Percentiles rank a stretch among this genome's conserved stretches.
These are phyloP conservation scores for Ceriagrion tenellum DNA, from an alignment of 2,888 invertebrate genomes.

Conservation along the genomic window DNA sequence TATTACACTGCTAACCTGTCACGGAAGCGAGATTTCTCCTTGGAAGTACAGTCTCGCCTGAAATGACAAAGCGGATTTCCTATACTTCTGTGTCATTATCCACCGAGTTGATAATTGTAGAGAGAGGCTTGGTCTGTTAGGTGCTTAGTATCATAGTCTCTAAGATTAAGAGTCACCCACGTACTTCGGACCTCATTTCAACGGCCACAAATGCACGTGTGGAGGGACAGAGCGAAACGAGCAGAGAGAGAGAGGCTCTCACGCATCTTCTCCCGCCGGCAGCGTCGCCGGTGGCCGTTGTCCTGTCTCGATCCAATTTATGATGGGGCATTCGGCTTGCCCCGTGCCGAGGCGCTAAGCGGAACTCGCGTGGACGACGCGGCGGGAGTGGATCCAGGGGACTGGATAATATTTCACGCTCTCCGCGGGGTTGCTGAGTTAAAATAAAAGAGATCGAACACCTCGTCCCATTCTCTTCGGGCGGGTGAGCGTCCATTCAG, in stretches of 20 bases:
- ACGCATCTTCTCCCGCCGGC: not conserved
- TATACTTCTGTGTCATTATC: no score
- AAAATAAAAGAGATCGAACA: not conserved
- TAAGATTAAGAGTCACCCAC: no score
- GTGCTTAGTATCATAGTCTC: no score
- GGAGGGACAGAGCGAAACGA: not conserved
- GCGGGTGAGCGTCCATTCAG: not conserved
- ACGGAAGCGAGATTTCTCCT: no score
- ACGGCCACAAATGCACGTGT: not conserved
- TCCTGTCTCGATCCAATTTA: not conserved
- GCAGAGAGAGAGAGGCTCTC: not conserved
- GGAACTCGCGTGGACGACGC: not conserved
- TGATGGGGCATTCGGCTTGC: not conserved
- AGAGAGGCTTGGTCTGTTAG: no score
- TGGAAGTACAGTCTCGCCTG: no score
- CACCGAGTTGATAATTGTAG: no score
- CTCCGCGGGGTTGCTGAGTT: not conserved
- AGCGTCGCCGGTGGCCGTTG: not conserved
- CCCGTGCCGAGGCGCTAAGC: not conserved
- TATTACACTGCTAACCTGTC: no score
- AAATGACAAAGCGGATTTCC: no score
- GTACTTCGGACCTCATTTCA: not conserved
- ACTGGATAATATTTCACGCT: not conserved
- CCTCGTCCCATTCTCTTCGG: not conserved
- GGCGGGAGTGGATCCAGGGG: not conserved